Base-by-base conservation (phyloP, 2,888 invertebrate species). In the Coelopa pilipes region DNA sequence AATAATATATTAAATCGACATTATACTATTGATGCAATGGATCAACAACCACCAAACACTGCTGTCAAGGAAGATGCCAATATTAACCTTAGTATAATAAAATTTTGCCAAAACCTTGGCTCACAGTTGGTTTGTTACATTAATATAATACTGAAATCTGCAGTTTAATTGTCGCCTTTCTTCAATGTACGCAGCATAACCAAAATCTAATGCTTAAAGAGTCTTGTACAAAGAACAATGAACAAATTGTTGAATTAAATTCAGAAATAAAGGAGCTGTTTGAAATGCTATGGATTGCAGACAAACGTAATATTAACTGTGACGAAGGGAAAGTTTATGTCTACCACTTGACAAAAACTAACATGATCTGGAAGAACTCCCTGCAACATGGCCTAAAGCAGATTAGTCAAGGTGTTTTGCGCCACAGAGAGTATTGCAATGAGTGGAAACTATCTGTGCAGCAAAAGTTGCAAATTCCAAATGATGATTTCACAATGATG, bases 401-500 rank as follows among this genome's bases (percentile, higher is more conserved):
- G 24, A 13, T 59, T 0, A 17, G 10, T n/a, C 21, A 59, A 17
- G 57, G 57, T 17, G 57, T 59, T 9, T 19, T 2, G 24, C 57
- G 21, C 12, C 57, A 59, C 21, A 59, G 24, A 4, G 13, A 21
- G 12, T 21, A 13, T 15, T 59, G 21, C 13, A 21, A 21, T 4
- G 57, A 59, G 24, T 59, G 57, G 57, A 59, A 59, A 2, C 21
- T 13, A 3, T 19, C 57, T 12, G 57, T 24, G 4, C 21, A 59
- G 11, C 57, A 12, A 21, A 21, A 59, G 57, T 59, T 59, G 57
- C 57, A 59, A 17, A 19, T 17, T 12, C 4, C 21, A 4, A 10
- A 59, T 3, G 62, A 62, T 34, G n/a, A 62, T 12, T 62, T 62
- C 62, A 62, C 62, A n/a, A 62, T 62, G 62, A 62, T 62, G 62